Percentiles rank a stretch among this genome's conserved stretches.
phyloP scores from a whole-genome alignment of 2,113 vertebrate species.

The Perccottus glenii region DNA sequence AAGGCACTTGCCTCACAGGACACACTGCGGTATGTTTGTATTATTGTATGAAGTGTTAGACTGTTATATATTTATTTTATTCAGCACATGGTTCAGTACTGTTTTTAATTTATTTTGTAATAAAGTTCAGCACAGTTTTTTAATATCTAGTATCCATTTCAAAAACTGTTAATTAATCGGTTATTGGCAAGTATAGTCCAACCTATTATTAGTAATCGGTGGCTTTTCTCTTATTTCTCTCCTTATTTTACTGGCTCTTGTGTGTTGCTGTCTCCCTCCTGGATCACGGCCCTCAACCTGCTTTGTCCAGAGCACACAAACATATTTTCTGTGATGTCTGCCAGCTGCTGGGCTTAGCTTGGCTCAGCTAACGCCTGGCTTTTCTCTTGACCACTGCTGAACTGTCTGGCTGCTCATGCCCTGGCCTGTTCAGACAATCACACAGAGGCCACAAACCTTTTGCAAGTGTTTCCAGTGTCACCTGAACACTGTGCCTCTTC shows the following conservation, averaged over 20 bases:
- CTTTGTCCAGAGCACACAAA: conserved; percentile 63
- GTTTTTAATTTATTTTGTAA: too few relatives aligned
- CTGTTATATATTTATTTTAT: too few relatives aligned
- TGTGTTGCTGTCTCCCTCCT: conserved; percentile 29
- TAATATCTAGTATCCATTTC: too few relatives aligned
- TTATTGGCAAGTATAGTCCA: too few relatives aligned
- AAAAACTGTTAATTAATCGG: too few relatives aligned
- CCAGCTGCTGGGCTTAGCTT: conserved; percentile 61
- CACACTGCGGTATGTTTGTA: too few relatives aligned
- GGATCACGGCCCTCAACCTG: conserved; percentile 55
- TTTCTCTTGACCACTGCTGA: conserved; percentile 48
- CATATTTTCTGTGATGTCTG: conserved; percentile 66
- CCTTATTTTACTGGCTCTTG: conserved; percentile 28
- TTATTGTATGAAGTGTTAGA: too few relatives aligned
- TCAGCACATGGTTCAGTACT: too few relatives aligned
- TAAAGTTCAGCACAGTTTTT: too few relatives aligned
- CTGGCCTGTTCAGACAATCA: conserved; percentile 50
- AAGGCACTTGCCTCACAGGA: too few relatives aligned
- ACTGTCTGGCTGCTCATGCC: conserved; percentile 20
- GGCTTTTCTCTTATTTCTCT: conserved; percentile 22
- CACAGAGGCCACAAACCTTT: conserved; percentile 59
- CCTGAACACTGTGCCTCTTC: conserved; percentile 68
- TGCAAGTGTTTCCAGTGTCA: conserved; percentile 78
- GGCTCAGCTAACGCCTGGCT: conserved; percentile 53
- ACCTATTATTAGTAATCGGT: too few relatives aligned